Evolutionary conservation across 1,140 invertebrate species (phyloP).

Genomic region (Ctenoplectra terminalis): DNA sequence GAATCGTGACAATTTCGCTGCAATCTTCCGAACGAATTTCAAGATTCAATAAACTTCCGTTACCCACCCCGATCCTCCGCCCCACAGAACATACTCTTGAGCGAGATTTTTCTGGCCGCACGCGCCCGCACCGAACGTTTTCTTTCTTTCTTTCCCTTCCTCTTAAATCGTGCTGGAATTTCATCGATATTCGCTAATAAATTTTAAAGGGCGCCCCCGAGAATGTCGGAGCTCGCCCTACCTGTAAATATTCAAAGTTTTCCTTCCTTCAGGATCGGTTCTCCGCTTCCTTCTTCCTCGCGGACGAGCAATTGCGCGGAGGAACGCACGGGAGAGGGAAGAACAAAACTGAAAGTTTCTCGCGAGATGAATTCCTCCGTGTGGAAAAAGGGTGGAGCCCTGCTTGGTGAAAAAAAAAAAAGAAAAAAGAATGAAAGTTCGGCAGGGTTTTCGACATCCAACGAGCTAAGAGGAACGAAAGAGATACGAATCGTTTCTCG

Average conservation of each 20-base stretch:
- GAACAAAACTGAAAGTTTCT: constrained; percentile 62
- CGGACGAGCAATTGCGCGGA: constrained; percentile 24
- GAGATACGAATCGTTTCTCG: constrained; percentile 53
- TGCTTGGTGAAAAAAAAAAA: too few species aligned
- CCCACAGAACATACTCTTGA: neutral
- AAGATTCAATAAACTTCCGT: constrained; percentile 49
- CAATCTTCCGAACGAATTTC: constrained; percentile 2
- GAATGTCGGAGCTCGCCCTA: constrained; percentile 42
- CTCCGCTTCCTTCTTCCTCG: constrained; percentile 5
- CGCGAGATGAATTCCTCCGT: constrained; percentile 54
- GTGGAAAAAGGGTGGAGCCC: neutral
- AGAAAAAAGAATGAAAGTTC: constrained; percentile 31
- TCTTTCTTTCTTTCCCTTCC: neutral
- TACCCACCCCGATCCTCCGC: neutral
- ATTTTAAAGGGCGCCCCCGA: constrained; percentile 59
- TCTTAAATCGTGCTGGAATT: constrained; percentile 58
- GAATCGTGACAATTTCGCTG: neutral
- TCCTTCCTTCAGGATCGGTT: constrained; percentile 60
- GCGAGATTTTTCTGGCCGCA: constrained; percentile 40
- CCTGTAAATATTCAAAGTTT: constrained; percentile 72
- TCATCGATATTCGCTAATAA: constrained; percentile 71
- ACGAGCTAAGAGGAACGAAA: constrained; percentile 20
- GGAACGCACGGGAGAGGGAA: constrained; percentile 20
- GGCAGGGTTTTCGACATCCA: constrained; percentile 28
- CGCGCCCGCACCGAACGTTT: neutral